Evolutionary conservation across 2,888 invertebrate species (phyloP), one percentile per base, ranked within the genome.

Genomic region (Drosophila nr. perissopoda): DNA sequence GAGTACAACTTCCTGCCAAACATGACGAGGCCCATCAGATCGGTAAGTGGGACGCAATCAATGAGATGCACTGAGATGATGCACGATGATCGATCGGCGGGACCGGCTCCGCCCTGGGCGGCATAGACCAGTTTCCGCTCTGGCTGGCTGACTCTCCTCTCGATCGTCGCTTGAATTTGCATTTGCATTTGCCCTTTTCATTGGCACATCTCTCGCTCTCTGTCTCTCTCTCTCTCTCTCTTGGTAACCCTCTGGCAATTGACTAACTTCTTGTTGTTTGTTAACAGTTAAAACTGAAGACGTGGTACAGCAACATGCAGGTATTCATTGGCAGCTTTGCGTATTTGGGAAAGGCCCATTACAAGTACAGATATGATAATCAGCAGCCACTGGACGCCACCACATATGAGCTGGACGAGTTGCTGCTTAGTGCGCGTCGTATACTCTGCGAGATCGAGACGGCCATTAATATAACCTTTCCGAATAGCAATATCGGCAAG

Each of bases 381-480:
- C 83, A 82, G 42, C 68, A 74, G 54, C 63, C 71, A 8, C 52
- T 80, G 11, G 80, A 82, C 25, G 52, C 65, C 0, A 69, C 61
- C 42, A 86, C 91, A 3, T 51, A 73, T 0, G 92, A 92, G 69
- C 85, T 93, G 36, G 80, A 90, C 59, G 65, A 75, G 0, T 77
- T 92, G 27, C 63, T 93, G 1, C 29, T 66, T 7, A 90, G 91
- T 69, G 92, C 93, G 1, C 84, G 89, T 7, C 73, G 76, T 2
- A 67, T 92, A 21, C 83, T 93, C 11, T 93, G 93, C 65, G 91
- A 92, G 59, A 83, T 93, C 56, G 92, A 93, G 86, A 84, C 84
- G 1, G 87, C 92, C 53, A 92, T 93, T 77, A 92, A 92, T 48
- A 71, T 78, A 2, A 88, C 91, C 6, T 82, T 83, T 21, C 83